These are phyloP conservation scores for Cylindroiulus punctatus DNA, from an alignment of 2,888 invertebrate species.

Conservation along the genomic window DNA sequence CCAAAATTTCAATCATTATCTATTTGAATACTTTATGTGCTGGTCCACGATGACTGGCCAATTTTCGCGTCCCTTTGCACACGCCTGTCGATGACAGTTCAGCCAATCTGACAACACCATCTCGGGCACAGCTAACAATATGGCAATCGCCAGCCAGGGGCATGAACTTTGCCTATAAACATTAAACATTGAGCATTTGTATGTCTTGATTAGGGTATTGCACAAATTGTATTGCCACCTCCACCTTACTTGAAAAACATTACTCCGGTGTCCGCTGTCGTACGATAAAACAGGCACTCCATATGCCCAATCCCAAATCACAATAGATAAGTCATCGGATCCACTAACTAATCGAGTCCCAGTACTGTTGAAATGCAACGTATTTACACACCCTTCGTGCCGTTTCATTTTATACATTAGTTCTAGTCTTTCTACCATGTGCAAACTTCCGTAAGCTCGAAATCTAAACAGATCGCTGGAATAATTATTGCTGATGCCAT, in stretches of 20 bases:
- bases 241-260: conserved; percentile 79
- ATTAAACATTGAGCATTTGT: neutral
- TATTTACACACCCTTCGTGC: conserved; percentile 92
- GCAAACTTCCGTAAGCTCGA: conserved; percentile 82
- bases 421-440: conserved; percentile 83
- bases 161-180: conserved; percentile 79
- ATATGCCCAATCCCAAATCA: conserved; percentile 91
- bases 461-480: conserved; percentile 73
- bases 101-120: conserved; percentile 81
- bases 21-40: conserved; percentile 76
- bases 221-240: neutral
- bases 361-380: conserved; percentile 85
- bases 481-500: conserved; percentile 69
- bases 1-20: neutral
- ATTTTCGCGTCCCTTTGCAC: conserved; percentile 71
- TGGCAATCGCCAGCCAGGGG: conserved; percentile 81
- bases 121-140: conserved; percentile 87
- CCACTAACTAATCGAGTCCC: conserved; percentile 85
- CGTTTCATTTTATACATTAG: conserved; percentile 79
- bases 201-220: neutral
- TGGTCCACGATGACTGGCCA: conserved; percentile 78
- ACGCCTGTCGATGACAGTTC: conserved; percentile 69
- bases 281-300: conserved; percentile 75
- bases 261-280: conserved; percentile 83
- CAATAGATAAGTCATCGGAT: conserved; percentile 87